Percentiles rank a stretch among this genome's conserved stretches.
phyloP scores from a whole-genome alignment of 1,140 invertebrate genomes.

The Batillaria attramentaria region DNA sequence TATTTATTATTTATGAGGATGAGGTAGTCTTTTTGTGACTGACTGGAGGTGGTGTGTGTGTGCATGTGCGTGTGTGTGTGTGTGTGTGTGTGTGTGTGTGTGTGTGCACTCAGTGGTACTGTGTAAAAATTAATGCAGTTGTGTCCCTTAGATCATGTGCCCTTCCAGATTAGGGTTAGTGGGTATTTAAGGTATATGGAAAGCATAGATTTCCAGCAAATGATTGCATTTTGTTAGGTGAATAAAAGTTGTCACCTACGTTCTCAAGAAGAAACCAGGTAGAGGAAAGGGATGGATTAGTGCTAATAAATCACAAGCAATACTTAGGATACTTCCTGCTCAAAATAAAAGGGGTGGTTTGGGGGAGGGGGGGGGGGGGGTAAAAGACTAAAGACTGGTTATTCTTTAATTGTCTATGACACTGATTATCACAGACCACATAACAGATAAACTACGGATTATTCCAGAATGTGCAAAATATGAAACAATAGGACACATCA shows the following conservation, averaged over 20 bases:
- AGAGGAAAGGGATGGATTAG: not conserved
- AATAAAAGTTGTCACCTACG: not conserved
- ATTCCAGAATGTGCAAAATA: not conserved
- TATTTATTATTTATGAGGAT: no score
- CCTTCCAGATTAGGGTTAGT: no score
- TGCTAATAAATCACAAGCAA: no score
- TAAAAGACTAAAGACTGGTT: not conserved
- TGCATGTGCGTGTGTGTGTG: no score
- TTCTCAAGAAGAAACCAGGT: not conserved
- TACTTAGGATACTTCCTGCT: not conserved
- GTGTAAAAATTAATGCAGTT: no score
- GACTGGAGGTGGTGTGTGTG: no score
- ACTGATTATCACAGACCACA: no score
- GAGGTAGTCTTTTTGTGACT: no score
- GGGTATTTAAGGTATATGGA: not conserved
- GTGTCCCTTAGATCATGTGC: no score
- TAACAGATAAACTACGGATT: not conserved
- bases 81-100: no score
- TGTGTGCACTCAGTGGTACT: no score
- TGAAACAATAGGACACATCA: not conserved
- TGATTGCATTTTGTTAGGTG: not conserved
- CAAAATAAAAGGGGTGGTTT: not conserved
- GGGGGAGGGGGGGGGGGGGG: not conserved
- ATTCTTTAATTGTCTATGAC: not conserved
- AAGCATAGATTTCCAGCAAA: not conserved